These are phyloP conservation scores for Bicyclus anynana DNA, from an alignment of 1,140 invertebrate species.

Conservation along the genomic window DNA sequence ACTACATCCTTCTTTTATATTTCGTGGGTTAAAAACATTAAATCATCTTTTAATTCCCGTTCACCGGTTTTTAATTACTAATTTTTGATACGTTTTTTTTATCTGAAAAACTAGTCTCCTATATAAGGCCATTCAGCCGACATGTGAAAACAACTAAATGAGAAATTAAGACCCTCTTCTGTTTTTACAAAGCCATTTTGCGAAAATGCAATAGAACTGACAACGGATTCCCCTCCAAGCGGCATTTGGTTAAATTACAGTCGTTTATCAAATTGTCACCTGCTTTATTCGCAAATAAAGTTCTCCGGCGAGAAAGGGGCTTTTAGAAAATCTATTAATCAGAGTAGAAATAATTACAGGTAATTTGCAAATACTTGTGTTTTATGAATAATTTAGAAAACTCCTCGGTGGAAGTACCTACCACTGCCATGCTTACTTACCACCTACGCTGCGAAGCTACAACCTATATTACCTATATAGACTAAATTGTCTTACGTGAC, in stretches of 20 bases:
- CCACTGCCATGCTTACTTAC: no score
- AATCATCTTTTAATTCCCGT: no score
- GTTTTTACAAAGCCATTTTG: slow-evolving; percentile 2
- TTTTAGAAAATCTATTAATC: slow-evolving; percentile 42
- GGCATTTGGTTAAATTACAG: slow-evolving; percentile 38
- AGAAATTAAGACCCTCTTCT: neutral
- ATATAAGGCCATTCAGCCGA: neutral
- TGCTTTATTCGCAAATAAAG: slow-evolving; percentile 42
- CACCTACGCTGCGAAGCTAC: no score
- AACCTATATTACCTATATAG: no score
- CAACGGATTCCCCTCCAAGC: slow-evolving; percentile 34
- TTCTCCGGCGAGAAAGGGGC: slow-evolving; percentile 29
- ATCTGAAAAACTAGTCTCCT: no score
- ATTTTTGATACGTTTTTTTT: no score
- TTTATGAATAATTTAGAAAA: neutral
- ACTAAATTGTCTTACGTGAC: no score
- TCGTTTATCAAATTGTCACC: slow-evolving; percentile 46
- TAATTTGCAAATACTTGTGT: slow-evolving; percentile 1
- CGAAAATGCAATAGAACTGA: slow-evolving; percentile 11
- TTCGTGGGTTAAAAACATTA: no score
- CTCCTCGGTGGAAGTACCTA: no score
- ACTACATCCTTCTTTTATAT: no score
- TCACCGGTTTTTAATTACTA: no score
- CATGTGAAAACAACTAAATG: neutral
- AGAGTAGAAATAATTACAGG: slow-evolving; percentile 36